Evolutionary conservation across 1,140 invertebrate genomes (phyloP).

Genomic region (Tigriopus japonicus): DNA sequence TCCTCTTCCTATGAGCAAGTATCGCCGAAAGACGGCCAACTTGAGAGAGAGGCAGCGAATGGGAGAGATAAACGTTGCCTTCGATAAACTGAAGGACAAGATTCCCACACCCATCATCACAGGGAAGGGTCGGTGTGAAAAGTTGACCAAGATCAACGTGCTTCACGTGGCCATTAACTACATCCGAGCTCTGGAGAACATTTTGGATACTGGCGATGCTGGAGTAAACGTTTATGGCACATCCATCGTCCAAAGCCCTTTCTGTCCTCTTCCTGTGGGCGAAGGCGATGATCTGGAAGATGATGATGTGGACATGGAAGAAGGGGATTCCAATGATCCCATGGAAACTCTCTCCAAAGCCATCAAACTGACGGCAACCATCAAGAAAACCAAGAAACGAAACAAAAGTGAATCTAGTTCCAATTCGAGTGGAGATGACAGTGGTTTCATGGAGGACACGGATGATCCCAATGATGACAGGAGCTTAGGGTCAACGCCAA

Average conservation of each 20-base stretch:
- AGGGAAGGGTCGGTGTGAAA: slow-evolving; percentile 4
- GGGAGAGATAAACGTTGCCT: slow-evolving; percentile 13
- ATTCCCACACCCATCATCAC: not conserved
- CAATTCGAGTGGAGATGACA: no score
- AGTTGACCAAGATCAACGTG: slow-evolving; percentile 12
- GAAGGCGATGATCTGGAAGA: not conserved
- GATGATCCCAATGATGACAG: not conserved
- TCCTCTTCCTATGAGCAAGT: slow-evolving; percentile 8
- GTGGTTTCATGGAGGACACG: not conserved
- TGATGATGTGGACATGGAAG: not conserved
- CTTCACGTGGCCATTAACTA: slow-evolving; percentile 15
- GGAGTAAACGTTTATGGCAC: slow-evolving; percentile 10
- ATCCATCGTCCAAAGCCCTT: not conserved
- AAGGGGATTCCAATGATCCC: not conserved
- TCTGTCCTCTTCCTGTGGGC: not conserved
- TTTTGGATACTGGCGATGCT: slow-evolving; percentile 12
- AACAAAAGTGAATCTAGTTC: no score
- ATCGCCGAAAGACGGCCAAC: slow-evolving; percentile 10
- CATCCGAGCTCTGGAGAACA: slow-evolving; percentile 8
- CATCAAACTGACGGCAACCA: no score
- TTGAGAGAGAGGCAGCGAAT: slow-evolving; percentile 8
- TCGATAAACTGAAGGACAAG: slow-evolving; percentile 11
- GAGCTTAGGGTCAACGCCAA: no score
- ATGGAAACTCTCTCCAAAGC: no score
- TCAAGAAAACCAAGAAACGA: no score